Evolutionary conservation across 2,888 invertebrate genomes (phyloP).

Genomic region (Chromoteleia sp.): DNA sequence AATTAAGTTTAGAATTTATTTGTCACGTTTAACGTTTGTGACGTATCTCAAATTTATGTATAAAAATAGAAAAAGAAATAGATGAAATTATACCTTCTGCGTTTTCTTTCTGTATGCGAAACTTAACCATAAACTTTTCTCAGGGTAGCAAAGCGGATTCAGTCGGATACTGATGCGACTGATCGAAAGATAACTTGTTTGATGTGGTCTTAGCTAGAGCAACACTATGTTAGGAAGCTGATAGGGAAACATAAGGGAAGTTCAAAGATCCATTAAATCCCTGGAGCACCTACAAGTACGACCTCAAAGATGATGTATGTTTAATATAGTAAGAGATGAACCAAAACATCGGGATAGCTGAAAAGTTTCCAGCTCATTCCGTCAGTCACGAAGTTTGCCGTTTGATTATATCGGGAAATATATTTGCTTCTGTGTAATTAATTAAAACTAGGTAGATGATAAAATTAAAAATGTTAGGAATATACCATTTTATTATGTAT

Average conservation of each 20-base stretch:
- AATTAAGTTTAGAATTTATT: too few species aligned
- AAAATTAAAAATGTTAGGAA: not conserved
- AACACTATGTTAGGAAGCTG: constrained; percentile 46
- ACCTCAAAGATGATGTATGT: constrained; percentile 52
- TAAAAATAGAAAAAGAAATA: too few species aligned
- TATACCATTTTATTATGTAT: not conserved
- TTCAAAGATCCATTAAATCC: constrained; percentile 57
- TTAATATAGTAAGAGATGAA: constrained; percentile 35
- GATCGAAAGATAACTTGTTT: constrained; percentile 59
- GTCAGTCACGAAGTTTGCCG: constrained; percentile 10
- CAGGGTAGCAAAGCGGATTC: constrained; percentile 5
- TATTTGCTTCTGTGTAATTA: constrained; percentile 5
- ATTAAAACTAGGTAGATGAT: not conserved
- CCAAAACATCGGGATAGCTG: constrained; percentile 26
- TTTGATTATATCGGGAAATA: constrained; percentile 15
- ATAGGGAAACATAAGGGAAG: constrained; percentile 51
- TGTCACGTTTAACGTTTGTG: too few species aligned
- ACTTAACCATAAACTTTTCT: too few species aligned
- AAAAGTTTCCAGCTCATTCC: constrained; percentile 24
- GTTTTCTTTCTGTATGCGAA: too few species aligned
- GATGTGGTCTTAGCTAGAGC: constrained; percentile 52
- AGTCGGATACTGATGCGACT: constrained; percentile 36
- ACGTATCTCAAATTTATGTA: too few species aligned
- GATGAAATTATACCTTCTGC: too few species aligned
- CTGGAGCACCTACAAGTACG: constrained; percentile 30